Evolutionary conservation across 2,888 invertebrate genomes (phyloP).

Genomic region (Melanostoma mellinum): DNA sequence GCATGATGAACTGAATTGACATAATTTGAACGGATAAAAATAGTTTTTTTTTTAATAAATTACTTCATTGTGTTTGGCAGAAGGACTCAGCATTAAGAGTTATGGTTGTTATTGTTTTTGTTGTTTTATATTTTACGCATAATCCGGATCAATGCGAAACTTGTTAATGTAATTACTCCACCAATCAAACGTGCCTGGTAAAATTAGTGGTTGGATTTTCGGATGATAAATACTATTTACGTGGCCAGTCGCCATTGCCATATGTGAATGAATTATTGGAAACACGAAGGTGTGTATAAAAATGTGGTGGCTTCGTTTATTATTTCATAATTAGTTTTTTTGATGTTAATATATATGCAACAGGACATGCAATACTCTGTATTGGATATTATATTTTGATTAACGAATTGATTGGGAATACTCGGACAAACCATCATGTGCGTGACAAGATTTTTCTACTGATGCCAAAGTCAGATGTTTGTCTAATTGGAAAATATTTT

Average conservation of each 20-base stretch:
- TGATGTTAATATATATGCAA: too few relatives aligned
- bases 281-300: conserved; percentile 1
- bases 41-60: conserved; percentile 42
- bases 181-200: conserved; percentile 49
- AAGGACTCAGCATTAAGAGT: background rate
- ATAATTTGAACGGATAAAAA: conserved; percentile 45
- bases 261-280: background rate
- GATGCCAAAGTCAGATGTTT: too few relatives aligned
- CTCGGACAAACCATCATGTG: too few relatives aligned
- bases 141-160: conserved; percentile 42
- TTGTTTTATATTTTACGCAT: conserved; percentile 37
- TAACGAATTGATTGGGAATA: too few relatives aligned
- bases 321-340: too few relatives aligned
- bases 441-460: too few relatives aligned
- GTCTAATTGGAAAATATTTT: too few relatives aligned
- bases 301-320: too few relatives aligned
- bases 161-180: conserved; percentile 46
- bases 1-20: conserved; percentile 33
- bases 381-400: too few relatives aligned
- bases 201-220: conserved; percentile 43
- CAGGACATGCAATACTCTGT: too few relatives aligned
- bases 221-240: conserved; percentile 1
- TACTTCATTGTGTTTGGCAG: background rate
- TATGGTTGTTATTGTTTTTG: background rate
- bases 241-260: background rate